A percentile compares a stretch with the other conserved stretches of the same genome.
Conservation (phyloP, 92 coral and sea anemone species). For the Actinernus sp. region DNA sequence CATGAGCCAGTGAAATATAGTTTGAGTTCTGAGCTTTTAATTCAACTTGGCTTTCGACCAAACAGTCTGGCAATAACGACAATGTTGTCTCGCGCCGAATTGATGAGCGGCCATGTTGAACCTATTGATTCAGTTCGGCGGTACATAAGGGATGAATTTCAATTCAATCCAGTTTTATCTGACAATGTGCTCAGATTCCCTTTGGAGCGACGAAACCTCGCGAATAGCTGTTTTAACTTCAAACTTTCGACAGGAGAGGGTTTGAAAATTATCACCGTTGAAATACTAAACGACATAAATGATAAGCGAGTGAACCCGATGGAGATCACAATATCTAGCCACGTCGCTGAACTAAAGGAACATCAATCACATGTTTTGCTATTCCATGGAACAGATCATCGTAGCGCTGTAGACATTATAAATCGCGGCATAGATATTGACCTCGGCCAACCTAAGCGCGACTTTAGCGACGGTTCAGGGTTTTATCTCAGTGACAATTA, state of each 20-base stretch:
- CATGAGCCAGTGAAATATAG: not conserved
- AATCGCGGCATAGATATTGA: slow-evolving; percentile 1
- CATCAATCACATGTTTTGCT: not conserved
- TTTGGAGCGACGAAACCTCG: too few species aligned
- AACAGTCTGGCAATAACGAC: not conserved
- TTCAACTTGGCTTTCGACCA: not conserved
- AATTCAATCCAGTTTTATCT: not conserved
- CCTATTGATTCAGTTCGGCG: not conserved
- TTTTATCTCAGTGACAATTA: slow-evolving; percentile 5
- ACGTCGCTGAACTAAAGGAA: too few species aligned
- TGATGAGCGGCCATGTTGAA: not conserved
- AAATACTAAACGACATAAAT: not conserved
- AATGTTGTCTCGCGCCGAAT: not conserved
- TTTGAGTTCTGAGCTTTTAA: not conserved
- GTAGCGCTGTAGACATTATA: slow-evolving; percentile 1
- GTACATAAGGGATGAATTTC: not conserved
- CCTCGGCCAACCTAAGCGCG: not conserved
- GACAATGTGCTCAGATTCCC: not conserved
- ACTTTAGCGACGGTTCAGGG: slow-evolving; percentile 21
- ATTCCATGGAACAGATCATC: slow-evolving; percentile 21
- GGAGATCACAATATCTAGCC: not conserved
- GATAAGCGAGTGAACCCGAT: not conserved
- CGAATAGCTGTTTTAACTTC: not conserved
- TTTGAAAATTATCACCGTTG: not conserved
- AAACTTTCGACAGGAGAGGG: not conserved